Evolutionary conservation across 2,113 vertebrate genomes (phyloP), one percentile per base, ranked within the genome.

Genomic region (Barbus barbus): DNA sequence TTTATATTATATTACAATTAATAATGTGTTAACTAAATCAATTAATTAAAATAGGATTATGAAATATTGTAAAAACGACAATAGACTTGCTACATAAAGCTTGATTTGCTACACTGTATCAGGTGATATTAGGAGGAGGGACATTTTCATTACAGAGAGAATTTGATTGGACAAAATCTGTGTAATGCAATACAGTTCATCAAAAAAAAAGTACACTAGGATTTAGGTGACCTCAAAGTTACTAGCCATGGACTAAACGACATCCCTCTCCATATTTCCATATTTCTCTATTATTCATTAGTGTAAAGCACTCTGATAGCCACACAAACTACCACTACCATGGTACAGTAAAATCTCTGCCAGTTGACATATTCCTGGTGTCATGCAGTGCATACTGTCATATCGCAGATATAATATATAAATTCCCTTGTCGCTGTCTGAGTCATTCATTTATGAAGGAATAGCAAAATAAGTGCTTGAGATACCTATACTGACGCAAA

Each of bases 401-500:
- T 78, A 61, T 41, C 0, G 5, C 38, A 65, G 44, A 26, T 65
- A 46, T 65, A 18, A 12, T 22, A 12, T 22, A 44, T 80, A 44
- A 26, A 80, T 67, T 51, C 60, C 60, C 16, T 65, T 67, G 38
- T 26, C 28, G 22, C 24, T 80, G 78, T 31, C 24, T 80, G 78
- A 67, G 60, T 80, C 38, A 80, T 46, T 65, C 9, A 11, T 51
- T 18, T 80, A 31, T n/a, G 78, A 80, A 80, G 8, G 41, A 67
- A 11, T 22, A 67, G 38, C 41, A 80, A n/a, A n/a, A 48, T 9
- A 31, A 65, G 38, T 9, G n/a, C 16, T 41, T 80, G 41, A 48
- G 78, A 80, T 22, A 33, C 60, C 78, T 22, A 51, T 41, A n/a
- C 60, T 67, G 60, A 80, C 60, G 78, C 61, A 80, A 80, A 80